Percentiles rank a stretch among this genome's conserved stretches.
phyloP scores from a whole-genome alignment of 2,888 invertebrate genomes.

The Busseola fusca region DNA sequence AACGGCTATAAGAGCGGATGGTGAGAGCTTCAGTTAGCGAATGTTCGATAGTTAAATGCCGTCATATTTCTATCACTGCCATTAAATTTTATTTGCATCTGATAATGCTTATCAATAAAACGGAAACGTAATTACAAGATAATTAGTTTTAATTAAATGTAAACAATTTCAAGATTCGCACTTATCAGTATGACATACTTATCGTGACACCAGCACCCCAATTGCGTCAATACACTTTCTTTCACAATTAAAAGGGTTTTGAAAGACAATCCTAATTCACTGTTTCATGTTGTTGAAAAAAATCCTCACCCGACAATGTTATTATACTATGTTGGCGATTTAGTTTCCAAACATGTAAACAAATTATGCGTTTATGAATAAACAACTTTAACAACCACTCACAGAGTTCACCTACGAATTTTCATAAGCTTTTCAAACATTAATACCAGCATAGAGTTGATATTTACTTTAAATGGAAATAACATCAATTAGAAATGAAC shows the following conservation, averaged over 20 bases:
- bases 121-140: slow-evolving; percentile 7
- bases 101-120: neutral
- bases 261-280: neutral
- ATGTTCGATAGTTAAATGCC: neutral
- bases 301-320: neutral
- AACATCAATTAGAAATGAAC: neutral
- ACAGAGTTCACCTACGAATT: no score
- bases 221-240: neutral
- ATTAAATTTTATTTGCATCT: slow-evolving; percentile 1
- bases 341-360: neutral
- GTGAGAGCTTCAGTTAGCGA: neutral
- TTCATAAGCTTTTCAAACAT: neutral
- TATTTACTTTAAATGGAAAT: neutral
- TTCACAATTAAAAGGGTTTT: neutral
- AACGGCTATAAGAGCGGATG: neutral
- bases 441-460: neutral
- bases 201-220: neutral
- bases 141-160: neutral
- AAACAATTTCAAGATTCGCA: neutral
- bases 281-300: neutral
- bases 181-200: neutral
- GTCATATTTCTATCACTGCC: neutral
- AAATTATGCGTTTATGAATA: neutral
- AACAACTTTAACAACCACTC: neutral
- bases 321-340: neutral